Evolutionary conservation across 2,797 vertebrate species (phyloP).

Genomic region (Myoxocephalus aenaeus): DNA sequence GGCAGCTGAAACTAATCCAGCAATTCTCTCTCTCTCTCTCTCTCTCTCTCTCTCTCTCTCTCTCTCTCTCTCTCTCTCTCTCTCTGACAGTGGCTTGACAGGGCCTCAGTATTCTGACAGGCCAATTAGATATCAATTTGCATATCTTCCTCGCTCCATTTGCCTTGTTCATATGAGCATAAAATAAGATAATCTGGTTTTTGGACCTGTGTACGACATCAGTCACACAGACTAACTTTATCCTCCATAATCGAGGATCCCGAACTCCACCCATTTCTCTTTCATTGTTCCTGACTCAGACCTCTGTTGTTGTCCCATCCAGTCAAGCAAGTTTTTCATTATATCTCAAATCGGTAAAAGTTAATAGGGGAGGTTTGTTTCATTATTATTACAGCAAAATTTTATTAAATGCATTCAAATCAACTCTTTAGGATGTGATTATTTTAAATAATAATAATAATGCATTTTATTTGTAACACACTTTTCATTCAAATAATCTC

Average conservation of each 20-base stretch:
- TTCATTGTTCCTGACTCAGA: slow-evolving; percentile 12
- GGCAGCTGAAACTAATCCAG: slow-evolving; percentile 75
- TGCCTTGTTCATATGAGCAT: slow-evolving; percentile 79
- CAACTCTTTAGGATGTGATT: neutral
- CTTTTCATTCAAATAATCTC: too few relatives aligned
- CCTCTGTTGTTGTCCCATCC: slow-evolving; percentile 15
- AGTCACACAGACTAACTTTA: slow-evolving; percentile 64
- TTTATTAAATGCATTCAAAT: slow-evolving; percentile 1
- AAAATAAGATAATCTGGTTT: slow-evolving; percentile 81
- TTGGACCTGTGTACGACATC: slow-evolving; percentile 73
- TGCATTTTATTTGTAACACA: too few relatives aligned
- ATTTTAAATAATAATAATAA: too few relatives aligned
- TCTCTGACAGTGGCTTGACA: slow-evolving; percentile 72
- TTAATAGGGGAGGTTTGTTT: neutral
- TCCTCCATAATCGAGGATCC: slow-evolving; percentile 53
- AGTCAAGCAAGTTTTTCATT: too few relatives aligned
- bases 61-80: slow-evolving; percentile 14
- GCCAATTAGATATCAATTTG: slow-evolving; percentile 86
- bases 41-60: slow-evolving; percentile 33
- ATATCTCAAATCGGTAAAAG: too few relatives aligned
- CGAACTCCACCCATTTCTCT: slow-evolving; percentile 23
- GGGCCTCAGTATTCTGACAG: slow-evolving; percentile 76
- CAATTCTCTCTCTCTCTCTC: slow-evolving; percentile 57
- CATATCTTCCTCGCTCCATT: slow-evolving; percentile 82
- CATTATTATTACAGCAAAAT: neutral